Conservation (phyloP, 2,888 invertebrate genomes). For the Tipula vernalis region DNA sequence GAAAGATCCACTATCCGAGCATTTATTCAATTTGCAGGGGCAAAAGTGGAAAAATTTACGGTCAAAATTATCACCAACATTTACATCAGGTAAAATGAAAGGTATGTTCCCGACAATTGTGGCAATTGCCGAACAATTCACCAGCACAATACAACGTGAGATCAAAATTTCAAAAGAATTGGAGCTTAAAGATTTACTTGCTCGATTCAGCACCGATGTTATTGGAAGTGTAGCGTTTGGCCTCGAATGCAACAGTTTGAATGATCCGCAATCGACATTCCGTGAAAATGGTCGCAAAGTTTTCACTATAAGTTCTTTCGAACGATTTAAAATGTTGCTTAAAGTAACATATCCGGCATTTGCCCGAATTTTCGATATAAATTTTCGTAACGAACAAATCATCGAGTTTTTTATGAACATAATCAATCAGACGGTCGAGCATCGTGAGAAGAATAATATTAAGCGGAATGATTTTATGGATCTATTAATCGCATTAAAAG, state of each 20-base stretch:
- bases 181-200: slow-evolving; percentile 34
- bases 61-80: slow-evolving; percentile 36
- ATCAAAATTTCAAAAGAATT: slow-evolving; percentile 17
- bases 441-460: slow-evolving; percentile 33
- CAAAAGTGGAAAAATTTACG: slow-evolving; percentile 36
- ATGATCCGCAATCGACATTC: slow-evolving; percentile 30
- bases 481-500: slow-evolving; percentile 38
- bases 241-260: slow-evolving; percentile 34
- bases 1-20: slow-evolving; percentile 22
- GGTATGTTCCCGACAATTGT: slow-evolving; percentile 32
- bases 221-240: slow-evolving; percentile 38
- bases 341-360: neutral
- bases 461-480: slow-evolving; percentile 39
- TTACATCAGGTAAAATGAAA: slow-evolving; percentile 39
- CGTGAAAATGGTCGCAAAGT: slow-evolving; percentile 21
- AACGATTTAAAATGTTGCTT: neutral
- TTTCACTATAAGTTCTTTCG: slow-evolving; percentile 14
- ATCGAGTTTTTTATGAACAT: slow-evolving; percentile 28
- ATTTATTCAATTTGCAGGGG: slow-evolving; percentile 24
- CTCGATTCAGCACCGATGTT: slow-evolving; percentile 38
- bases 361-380: slow-evolving; percentile 9
- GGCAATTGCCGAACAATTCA: neutral
- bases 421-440: slow-evolving; percentile 32
- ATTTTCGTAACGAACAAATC: slow-evolving; percentile 20
- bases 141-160: neutral